These are phyloP conservation scores for Gila robusta DNA, from an alignment of 2,797 vertebrate genomes.

Conservation along the genomic window DNA sequence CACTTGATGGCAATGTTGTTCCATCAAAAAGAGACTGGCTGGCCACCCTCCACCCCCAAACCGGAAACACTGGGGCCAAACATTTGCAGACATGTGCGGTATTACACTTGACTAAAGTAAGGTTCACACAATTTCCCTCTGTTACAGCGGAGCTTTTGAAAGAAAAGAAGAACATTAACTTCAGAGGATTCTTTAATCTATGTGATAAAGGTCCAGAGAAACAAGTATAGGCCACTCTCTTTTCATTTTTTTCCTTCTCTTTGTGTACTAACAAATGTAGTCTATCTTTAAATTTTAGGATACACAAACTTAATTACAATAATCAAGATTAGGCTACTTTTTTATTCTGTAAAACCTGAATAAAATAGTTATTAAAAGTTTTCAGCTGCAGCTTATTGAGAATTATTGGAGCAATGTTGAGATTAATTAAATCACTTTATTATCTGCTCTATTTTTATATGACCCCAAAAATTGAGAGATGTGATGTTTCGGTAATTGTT, in stretches of 20 bases:
- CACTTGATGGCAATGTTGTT: conserved; percentile 90
- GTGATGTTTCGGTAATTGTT: background rate
- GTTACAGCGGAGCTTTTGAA: conserved; percentile 30
- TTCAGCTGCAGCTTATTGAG: background rate
- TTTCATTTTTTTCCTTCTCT: background rate
- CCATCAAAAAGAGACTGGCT: conserved; percentile 71
- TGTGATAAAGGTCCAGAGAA: conserved; percentile 6
- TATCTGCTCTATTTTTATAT: background rate
- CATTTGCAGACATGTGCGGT: conserved; percentile 40
- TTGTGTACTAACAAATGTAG: background rate
- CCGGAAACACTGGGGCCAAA: conserved; percentile 35
- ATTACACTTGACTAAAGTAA: conserved; percentile 56
- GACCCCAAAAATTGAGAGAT: background rate
- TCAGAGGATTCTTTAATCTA: conserved; percentile 30
- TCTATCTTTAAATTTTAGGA: background rate
- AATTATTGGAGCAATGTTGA: background rate
- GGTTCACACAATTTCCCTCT: conserved; percentile 37
- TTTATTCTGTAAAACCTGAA: background rate
- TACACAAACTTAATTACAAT: background rate
- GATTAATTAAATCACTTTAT: background rate
- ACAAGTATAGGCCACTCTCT: background rate
- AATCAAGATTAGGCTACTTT: background rate
- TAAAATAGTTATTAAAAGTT: background rate
- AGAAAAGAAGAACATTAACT: conserved; percentile 19
- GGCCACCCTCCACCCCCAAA: conserved; percentile 12